A percentile compares a stretch with the other conserved stretches of the same genome.
These are phyloP conservation scores for Rhagoletis zephyria DNA, from an alignment of 1,140 invertebrate genomes.

Conservation along the genomic window DNA sequence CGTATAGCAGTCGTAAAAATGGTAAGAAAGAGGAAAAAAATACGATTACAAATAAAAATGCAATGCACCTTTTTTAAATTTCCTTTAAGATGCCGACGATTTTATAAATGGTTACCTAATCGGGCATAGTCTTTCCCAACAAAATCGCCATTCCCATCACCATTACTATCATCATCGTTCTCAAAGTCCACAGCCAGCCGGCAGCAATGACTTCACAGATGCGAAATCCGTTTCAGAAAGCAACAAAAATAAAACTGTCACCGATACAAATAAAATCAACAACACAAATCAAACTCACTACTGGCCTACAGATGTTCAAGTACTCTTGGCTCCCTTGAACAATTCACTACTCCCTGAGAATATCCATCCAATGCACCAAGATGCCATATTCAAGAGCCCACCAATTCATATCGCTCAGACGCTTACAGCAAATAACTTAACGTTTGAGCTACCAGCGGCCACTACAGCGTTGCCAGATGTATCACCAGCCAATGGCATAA, in stretches of 20 bases:
- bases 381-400: not conserved
- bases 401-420: not conserved
- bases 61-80: not conserved
- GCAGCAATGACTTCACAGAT: not conserved
- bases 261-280: not conserved
- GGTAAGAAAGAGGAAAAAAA: not conserved
- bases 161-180: constrained; percentile 62
- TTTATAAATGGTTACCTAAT: not conserved
- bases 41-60: not conserved
- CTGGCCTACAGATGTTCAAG: constrained; percentile 46
- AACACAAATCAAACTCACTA: not conserved
- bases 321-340: constrained; percentile 18
- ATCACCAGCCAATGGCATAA: constrained; percentile 58
- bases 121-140: not conserved
- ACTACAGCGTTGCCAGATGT: not conserved
- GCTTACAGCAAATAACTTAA: not conserved
- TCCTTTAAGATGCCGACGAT: not conserved
- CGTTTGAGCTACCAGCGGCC: not conserved
- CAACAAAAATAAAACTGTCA: not conserved
- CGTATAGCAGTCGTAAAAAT: not conserved
- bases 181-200: not conserved
- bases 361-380: too few species aligned
- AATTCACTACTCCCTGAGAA: not conserved
- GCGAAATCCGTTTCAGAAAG: not conserved
- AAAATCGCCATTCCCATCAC: constrained; percentile 60